Evolutionary conservation across 2,888 invertebrate species (phyloP).

Genomic region (Eristalis arbustorum): DNA sequence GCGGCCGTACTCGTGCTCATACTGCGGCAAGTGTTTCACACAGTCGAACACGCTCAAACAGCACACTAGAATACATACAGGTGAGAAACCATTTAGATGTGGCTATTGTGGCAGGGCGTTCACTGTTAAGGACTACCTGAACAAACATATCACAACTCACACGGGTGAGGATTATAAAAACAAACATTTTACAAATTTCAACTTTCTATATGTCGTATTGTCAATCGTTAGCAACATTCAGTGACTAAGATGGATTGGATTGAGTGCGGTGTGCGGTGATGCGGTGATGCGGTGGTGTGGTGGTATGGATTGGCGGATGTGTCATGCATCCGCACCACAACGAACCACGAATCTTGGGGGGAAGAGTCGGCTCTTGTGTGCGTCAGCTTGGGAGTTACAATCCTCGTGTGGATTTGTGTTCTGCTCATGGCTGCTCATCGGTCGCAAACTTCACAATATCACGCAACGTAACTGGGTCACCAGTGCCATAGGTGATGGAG

Average conservation of each 20-base stretch:
- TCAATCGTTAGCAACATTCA: constrained; percentile 31
- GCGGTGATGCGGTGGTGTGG: background rate
- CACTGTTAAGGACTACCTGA: constrained; percentile 80
- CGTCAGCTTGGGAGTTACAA: constrained; percentile 11
- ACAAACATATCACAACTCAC: constrained; percentile 81
- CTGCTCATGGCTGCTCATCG: background rate
- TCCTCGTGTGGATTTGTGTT: background rate
- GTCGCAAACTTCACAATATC: background rate
- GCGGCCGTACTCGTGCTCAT: constrained; percentile 80
- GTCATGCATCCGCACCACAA: constrained; percentile 24
- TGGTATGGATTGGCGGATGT: constrained; percentile 9
- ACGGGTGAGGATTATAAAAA: constrained; percentile 77
- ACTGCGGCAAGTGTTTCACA: constrained; percentile 80
- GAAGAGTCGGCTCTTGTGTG: constrained; percentile 3
- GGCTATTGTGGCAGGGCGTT: constrained; percentile 80
- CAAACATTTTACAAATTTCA: constrained; percentile 62
- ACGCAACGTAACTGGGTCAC: constrained; percentile 24
- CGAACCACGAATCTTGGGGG: background rate
- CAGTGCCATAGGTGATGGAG: background rate
- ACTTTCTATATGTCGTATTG: constrained; percentile 60
- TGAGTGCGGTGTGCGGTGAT: background rate
- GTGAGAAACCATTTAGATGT: constrained; percentile 80
- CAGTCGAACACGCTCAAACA: constrained; percentile 80
- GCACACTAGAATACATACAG: constrained; percentile 80
- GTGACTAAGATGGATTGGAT: constrained; percentile 13